phyloP scores from a whole-genome alignment of 2,113 vertebrate genomes.

The Lutjanus erythropterus region DNA sequence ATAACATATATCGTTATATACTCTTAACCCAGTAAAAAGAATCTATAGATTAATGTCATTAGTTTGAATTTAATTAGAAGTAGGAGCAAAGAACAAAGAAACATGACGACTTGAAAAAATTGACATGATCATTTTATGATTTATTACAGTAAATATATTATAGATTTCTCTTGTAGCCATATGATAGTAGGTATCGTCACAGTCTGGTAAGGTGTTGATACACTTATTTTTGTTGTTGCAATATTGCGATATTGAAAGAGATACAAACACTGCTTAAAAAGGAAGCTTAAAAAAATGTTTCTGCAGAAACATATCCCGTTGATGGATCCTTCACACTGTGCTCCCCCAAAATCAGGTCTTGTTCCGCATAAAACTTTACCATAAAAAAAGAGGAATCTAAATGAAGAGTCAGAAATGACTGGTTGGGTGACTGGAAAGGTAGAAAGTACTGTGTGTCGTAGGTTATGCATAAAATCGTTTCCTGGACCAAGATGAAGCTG shows the following conservation, averaged over 20 bases:
- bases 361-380: not conserved
- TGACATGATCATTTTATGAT: no score
- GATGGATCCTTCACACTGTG: not conserved
- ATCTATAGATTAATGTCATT: not conserved
- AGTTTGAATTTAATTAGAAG: not conserved
- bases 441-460: not conserved
- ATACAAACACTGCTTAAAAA: not conserved
- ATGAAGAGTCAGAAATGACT: not conserved
- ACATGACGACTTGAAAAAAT: no score
- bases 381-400: not conserved
- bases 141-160: no score
- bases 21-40: not conserved
- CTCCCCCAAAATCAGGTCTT: not conserved
- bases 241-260: no score
- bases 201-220: no score
- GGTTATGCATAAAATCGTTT: not conserved
- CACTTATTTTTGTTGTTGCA: no score
- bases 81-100: no score
- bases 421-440: not conserved
- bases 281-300: not conserved
- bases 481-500: not conserved
- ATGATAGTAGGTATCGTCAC: no score
- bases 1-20: conserved; percentile 6
- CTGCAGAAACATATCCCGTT: not conserved
- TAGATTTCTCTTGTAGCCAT: no score